phyloP scores from a whole-genome alignment of 2,888 invertebrate species.

The Anoplius nigerrimus region DNA sequence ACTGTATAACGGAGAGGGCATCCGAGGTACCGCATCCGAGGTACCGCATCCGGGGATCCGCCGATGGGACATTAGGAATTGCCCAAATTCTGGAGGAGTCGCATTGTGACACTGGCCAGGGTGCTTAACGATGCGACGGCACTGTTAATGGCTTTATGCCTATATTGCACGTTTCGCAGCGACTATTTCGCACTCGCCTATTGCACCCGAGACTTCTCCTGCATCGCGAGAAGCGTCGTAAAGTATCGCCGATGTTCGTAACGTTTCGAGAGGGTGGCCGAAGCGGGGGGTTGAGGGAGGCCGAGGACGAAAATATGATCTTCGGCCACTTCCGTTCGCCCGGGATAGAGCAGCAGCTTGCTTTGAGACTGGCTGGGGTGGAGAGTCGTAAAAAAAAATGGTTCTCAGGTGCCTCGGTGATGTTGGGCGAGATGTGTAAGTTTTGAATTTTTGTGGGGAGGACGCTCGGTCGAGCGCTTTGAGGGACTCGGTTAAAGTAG shows the following conservation, averaged over 20 bases:
- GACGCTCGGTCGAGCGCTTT: too few relatives aligned
- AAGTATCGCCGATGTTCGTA: conserved; percentile 19
- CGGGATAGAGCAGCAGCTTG: too few relatives aligned
- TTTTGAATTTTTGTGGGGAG: too few relatives aligned
- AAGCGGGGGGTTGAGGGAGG: too few relatives aligned
- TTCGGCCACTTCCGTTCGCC: not conserved
- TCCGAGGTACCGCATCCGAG: too few relatives aligned
- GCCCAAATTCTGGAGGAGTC: conserved; percentile 48
- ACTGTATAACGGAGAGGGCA: too few relatives aligned
- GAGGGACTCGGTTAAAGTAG: too few relatives aligned
- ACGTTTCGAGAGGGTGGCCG: too few relatives aligned
- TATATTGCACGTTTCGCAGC: conserved; percentile 54
- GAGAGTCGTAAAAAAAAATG: too few relatives aligned
- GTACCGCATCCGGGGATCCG: not conserved
- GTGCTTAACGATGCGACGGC: conserved; percentile 50
- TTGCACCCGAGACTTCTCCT: conserved; percentile 20
- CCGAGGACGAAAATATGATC: not conserved
- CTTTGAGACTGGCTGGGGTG: too few relatives aligned
- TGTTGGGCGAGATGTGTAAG: too few relatives aligned
- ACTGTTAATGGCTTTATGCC: conserved; percentile 60
- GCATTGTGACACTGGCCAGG: conserved; percentile 50
- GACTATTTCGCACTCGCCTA: conserved; percentile 38
- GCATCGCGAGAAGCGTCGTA: not conserved
- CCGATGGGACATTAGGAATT: conserved; percentile 48
- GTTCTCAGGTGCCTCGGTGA: too few relatives aligned